Percentiles rank a stretch among this genome's conserved stretches.
phyloP scores from a whole-genome alignment of 2,888 invertebrate species.

The Eilema caniola region DNA sequence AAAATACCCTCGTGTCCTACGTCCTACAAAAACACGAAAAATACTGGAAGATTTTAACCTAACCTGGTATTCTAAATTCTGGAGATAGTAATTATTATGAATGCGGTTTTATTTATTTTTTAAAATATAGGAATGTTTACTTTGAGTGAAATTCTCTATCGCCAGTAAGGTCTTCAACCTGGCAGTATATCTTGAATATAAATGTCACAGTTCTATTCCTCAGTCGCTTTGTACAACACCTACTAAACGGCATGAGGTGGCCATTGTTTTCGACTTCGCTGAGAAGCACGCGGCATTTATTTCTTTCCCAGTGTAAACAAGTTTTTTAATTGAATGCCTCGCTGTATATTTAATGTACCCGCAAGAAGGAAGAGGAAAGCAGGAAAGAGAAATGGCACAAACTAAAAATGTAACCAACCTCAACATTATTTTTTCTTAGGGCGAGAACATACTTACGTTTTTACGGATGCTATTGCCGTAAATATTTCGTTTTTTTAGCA shows the following conservation, averaged over 20 bases:
- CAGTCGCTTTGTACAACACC: background rate
- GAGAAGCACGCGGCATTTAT: background rate
- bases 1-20: too few relatives aligned
- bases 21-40: too few relatives aligned
- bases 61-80: too few relatives aligned
- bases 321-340: constrained; percentile 18
- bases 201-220: background rate
- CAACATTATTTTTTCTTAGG: constrained; percentile 23
- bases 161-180: too few relatives aligned
- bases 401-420: constrained; percentile 15
- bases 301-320: background rate
- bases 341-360: constrained; percentile 13
- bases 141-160: too few relatives aligned
- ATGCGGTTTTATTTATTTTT: too few relatives aligned
- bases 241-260: background rate
- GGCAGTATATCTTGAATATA: too few relatives aligned
- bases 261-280: background rate
- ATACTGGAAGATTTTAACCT: too few relatives aligned
- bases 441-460: background rate
- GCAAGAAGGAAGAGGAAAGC: background rate
- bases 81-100: too few relatives aligned
- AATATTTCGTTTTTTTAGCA: too few relatives aligned
- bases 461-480: too few relatives aligned
- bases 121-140: too few relatives aligned
- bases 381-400: constrained; percentile 7